Conservation (phyloP, 2,888 invertebrate genomes). For the Tetanocera ferruginea region DNA sequence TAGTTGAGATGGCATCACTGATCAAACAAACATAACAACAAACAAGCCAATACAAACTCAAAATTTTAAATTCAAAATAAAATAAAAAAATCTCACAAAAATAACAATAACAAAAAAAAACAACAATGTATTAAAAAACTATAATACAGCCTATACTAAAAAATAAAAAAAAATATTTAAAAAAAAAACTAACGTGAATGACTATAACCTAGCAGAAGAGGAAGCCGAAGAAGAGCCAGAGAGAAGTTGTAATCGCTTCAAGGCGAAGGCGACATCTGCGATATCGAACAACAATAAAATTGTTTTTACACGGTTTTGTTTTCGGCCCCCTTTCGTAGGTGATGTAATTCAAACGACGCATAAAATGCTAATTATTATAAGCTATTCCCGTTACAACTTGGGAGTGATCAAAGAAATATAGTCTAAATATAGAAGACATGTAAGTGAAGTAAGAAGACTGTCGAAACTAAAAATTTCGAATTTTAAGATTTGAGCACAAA, state of each 20-base stretch:
- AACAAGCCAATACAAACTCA: neutral
- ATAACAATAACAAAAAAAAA: neutral
- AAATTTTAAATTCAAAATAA: neutral
- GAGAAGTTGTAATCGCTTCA: neutral
- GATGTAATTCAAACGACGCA: neutral
- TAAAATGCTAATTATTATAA: neutral
- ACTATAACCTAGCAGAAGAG: neutral
- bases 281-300: neutral
- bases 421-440: no score
- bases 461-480: no score
- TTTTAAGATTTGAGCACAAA: no score
- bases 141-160: no score
- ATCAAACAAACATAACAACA: conserved; percentile 18
- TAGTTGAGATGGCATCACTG: conserved; percentile 10
- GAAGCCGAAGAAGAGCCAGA: neutral
- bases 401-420: no score
- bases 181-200: no score
- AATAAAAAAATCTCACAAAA: neutral
- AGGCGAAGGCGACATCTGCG: neutral
- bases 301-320: neutral
- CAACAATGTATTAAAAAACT: no score
- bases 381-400: no score
- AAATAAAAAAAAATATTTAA: no score
- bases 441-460: no score
- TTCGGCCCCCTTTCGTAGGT: neutral